These are phyloP conservation scores for Apis mellifera DNA, from an alignment of 1,140 invertebrate species.

Conservation along the genomic window DNA sequence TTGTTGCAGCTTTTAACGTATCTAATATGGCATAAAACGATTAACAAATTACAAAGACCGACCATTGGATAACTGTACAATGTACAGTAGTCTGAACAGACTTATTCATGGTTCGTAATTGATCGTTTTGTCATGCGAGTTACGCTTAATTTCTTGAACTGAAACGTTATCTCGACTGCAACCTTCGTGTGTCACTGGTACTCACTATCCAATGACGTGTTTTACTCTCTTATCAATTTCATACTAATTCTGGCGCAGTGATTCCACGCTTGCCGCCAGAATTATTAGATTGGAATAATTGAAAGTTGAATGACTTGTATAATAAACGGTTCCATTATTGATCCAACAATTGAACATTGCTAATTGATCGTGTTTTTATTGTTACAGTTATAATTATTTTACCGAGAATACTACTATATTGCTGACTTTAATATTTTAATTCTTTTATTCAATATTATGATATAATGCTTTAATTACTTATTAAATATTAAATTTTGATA, in stretches of 20 bases:
- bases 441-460: too few relatives aligned
- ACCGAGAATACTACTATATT: too few relatives aligned
- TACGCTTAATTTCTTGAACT: slow-evolving; percentile 52
- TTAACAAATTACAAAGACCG: slow-evolving; percentile 56
- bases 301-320: slow-evolving; percentile 45
- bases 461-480: too few relatives aligned
- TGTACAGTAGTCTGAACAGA: slow-evolving; percentile 47
- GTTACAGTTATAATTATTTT: background rate
- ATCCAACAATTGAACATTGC: slow-evolving; percentile 12
- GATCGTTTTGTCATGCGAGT: slow-evolving; percentile 56
- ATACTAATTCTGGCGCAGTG: slow-evolving; percentile 29
- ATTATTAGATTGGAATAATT: slow-evolving; percentile 52
- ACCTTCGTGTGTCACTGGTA: slow-evolving; percentile 36
- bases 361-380: slow-evolving; percentile 13
- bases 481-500: too few relatives aligned
- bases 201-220: slow-evolving; percentile 16
- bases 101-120: slow-evolving; percentile 63
- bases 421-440: too few relatives aligned
- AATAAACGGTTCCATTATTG: slow-evolving; percentile 11
- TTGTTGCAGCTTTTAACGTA: slow-evolving; percentile 37
- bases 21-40: slow-evolving; percentile 53
- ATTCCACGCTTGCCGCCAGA: slow-evolving; percentile 14
- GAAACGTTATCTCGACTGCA: slow-evolving; percentile 15
- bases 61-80: slow-evolving; percentile 15
- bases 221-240: slow-evolving; percentile 22